A percentile compares a stretch with the other conserved stretches of the same genome.
Conservation (phyloP, 2,113 vertebrate species). For the Sinocyclocheilus rhinocerous region DNA sequence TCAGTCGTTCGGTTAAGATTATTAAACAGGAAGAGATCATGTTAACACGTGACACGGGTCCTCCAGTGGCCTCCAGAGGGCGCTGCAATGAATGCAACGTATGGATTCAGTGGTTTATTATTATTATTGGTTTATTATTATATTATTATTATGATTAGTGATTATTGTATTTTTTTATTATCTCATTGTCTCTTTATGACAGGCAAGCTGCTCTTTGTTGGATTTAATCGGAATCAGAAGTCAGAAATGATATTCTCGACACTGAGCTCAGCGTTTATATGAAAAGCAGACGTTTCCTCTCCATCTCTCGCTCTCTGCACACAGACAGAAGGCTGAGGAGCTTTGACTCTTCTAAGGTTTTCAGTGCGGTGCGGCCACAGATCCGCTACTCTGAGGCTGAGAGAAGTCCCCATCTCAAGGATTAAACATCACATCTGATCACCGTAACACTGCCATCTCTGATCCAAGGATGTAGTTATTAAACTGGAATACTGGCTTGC, state of each 20-base stretch:
- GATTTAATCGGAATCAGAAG: conserved; percentile 47
- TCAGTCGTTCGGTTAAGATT: conserved; percentile 71
- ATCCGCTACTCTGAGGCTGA: conserved; percentile 62
- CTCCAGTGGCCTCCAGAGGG: conserved; percentile 40
- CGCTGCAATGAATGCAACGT: conserved; percentile 1
- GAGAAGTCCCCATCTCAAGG: conserved; percentile 66
- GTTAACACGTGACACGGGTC: conserved; percentile 40
- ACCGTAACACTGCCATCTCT: conserved; percentile 52
- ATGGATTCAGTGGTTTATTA: neutral
- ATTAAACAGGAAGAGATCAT: conserved; percentile 72
- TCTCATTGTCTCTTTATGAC: conserved; percentile 24
- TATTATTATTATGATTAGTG: conserved; percentile 22
- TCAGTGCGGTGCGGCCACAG: conserved; percentile 58
- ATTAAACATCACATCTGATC: conserved; percentile 72
- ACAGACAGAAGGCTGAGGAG: conserved; percentile 60
- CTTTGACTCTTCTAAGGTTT: conserved; percentile 57
- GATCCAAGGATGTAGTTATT: conserved; percentile 52
- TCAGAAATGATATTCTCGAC: conserved; percentile 33
- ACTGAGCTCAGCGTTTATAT: conserved; percentile 47
- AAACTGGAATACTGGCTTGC: conserved; percentile 40
- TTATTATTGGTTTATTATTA: too few relatives aligned
- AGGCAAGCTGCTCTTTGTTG: conserved; percentile 14
- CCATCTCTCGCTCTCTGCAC: conserved; percentile 52
- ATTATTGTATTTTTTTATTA: conserved; percentile 4
- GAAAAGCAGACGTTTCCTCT: conserved; percentile 56